A percentile compares a stretch with the other conserved stretches of the same genome.
These are phyloP conservation scores for Turritopsis rubra DNA, from an alignment of 30 jellyfish, hydroid and myxozoan genomes.

Conservation along the genomic window DNA sequence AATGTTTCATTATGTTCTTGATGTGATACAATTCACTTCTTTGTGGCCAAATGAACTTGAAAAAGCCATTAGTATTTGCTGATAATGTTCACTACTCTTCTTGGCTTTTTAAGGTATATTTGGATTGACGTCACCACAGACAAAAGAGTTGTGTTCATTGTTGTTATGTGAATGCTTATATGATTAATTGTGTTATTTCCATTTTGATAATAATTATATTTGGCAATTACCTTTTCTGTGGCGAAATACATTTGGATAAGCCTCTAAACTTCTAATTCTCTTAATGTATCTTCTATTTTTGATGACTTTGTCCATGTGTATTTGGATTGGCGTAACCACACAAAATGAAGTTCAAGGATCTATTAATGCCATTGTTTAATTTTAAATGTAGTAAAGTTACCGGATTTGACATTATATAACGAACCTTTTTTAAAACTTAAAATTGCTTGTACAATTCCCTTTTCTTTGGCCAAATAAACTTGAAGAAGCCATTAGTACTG, in stretches of 20 bases:
- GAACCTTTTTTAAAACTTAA: no score
- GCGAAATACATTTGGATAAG: not conserved
- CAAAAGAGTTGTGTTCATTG: not conserved
- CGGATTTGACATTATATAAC: no score
- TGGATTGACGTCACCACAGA: not conserved
- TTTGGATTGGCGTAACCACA: not conserved
- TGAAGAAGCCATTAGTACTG: no score
- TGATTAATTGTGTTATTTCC: not conserved
- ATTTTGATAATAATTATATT: no score
- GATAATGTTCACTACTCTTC: not conserved
- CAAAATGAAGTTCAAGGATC: not conserved
- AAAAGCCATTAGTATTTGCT: not conserved
- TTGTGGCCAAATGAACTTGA: not conserved
- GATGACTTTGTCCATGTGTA: not conserved
- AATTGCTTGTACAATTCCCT: no score
- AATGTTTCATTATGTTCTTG: not conserved
- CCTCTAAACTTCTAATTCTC: not conserved
- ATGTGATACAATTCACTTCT: not conserved
- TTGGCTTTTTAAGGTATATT: not conserved
- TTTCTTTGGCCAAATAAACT: no score
- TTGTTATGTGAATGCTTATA: not conserved
- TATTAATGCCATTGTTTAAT: no score
- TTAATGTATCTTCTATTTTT: not conserved
- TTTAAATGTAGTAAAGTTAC: no score
- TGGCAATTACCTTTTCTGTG: not conserved